A percentile compares a stretch with the other conserved stretches of the same genome.
Conservation (phyloP, 2,797 vertebrate genomes). For the Cephalopachus bancanus region DNA sequence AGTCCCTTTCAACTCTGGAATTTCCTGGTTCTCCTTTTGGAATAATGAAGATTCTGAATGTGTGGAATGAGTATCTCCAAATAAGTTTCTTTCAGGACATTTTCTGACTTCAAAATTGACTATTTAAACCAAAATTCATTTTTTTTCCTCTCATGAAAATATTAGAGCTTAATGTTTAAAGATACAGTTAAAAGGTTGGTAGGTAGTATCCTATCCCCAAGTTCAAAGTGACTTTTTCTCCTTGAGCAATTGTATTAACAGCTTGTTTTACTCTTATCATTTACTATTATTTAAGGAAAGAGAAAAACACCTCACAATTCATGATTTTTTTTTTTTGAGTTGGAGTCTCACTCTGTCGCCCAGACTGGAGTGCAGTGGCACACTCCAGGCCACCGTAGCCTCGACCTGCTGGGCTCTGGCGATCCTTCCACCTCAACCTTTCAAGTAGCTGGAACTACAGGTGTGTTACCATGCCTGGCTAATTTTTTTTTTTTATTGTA, state of each 20-base stretch:
- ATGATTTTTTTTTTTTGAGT: background rate
- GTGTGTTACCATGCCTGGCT: too few species aligned
- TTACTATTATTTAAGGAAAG: constrained; percentile 47
- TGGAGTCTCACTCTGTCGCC: too few species aligned
- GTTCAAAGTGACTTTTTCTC: constrained; percentile 24
- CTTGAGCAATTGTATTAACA: constrained; percentile 51
- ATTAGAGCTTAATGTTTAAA: constrained; percentile 31
- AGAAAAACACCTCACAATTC: constrained; percentile 37
- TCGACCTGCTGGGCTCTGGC: too few species aligned
- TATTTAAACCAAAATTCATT: background rate
- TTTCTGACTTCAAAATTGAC: constrained; percentile 30
- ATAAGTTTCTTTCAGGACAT: constrained; percentile 6
- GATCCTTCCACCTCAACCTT: too few species aligned
- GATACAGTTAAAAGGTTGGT: background rate
- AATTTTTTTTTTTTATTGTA: too few species aligned
- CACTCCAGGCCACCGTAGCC: too few species aligned
- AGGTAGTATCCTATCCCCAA: background rate
- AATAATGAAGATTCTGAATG: constrained; percentile 20
- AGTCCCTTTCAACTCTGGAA: background rate
- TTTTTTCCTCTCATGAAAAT: constrained; percentile 35
- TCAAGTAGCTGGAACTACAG: too few species aligned
- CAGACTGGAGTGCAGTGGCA: too few species aligned
- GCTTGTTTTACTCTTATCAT: constrained; percentile 15
- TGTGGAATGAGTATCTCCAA: background rate
- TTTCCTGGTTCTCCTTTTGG: background rate